Base-by-base conservation (phyloP, 2,113 vertebrate species). In the Nothocercus julius region DNA sequence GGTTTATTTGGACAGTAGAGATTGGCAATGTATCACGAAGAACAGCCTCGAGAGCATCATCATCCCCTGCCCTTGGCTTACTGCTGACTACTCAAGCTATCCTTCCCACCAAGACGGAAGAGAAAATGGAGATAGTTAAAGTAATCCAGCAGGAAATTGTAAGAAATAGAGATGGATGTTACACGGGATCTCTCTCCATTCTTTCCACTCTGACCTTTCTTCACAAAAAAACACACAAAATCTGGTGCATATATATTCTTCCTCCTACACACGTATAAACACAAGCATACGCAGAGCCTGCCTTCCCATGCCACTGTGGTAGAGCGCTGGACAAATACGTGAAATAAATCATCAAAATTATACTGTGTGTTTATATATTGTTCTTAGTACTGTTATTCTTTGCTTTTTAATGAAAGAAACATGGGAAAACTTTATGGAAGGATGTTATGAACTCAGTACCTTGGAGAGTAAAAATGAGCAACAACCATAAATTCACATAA, bases 141-240 rank as follows among this genome's bases (percentile, higher is more conserved):
- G 54, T 76, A 92, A 93, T 89, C 81, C 88, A 95, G 88, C 83
- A 95, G 92, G 93, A 97, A 94, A 95, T 73, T 67, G 66, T 90
- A 94, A 90, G 77, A 96, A 88, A 88, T 32, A 58, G 44, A 95
- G 92, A 82, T 94, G 13, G 4, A 94, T 93, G 88, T 62, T 93
- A 53, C 21, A 38, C 79, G 22, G 8, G 19, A 22, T 82, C 75
- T 73, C 38, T 90, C 80, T 79, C 83, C 88, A 92, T 93, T 90
- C 74, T 87, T 92, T 95, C 62, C 44, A 51, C 84, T 90, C 74
- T 89, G 85, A 80, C 47, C 69, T 76, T 86, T 90, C 62, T 63
- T 79, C 90, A 92, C 54, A 82, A 93, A 96, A 96, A 74, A 24
- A 89, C 38, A 82, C 62, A 47, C 5, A 44, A 53, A 59, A 88